Evolutionary conservation across 2,797 vertebrate genomes (phyloP).

Genomic region (Todus mexicanus): DNA sequence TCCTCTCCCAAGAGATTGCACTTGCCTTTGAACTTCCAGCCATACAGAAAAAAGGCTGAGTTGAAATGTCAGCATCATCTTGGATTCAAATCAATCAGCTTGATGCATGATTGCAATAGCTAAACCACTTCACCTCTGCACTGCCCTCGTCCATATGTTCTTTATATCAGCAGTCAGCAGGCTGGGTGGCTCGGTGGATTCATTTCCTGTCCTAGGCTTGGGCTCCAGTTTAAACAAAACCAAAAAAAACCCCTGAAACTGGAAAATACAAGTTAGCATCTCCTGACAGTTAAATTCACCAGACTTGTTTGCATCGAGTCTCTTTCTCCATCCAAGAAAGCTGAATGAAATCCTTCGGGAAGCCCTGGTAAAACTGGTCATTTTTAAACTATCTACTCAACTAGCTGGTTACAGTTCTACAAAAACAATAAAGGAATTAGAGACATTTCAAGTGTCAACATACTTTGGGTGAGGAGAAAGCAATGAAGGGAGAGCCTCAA

Average conservation of each 20-base stretch:
- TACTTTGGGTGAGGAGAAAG: background rate
- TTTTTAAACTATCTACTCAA: background rate
- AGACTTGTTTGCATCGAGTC: background rate
- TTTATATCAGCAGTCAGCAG: slow-evolving; percentile 67
- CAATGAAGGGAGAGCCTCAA: background rate
- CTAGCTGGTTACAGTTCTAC: background rate
- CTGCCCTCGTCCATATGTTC: slow-evolving; percentile 65
- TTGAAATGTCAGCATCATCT: slow-evolving; percentile 62
- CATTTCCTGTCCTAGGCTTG: slow-evolving; percentile 69
- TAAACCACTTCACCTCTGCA: slow-evolving; percentile 61
- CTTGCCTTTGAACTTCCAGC: slow-evolving; percentile 71
- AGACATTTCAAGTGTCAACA: background rate
- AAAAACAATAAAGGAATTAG: background rate
- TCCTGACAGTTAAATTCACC: slow-evolving; percentile 32
- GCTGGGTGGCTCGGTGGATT: slow-evolving; percentile 63
- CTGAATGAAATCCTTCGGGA: background rate
- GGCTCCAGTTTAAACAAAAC: slow-evolving; percentile 51
- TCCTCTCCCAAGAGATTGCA: slow-evolving; percentile 35
- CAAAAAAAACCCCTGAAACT: background rate
- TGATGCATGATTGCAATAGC: slow-evolving; percentile 60
- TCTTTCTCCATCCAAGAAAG: background rate
- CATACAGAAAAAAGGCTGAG: slow-evolving; percentile 33
- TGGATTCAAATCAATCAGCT: slow-evolving; percentile 72
- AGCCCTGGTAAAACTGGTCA: background rate
- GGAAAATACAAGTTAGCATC: slow-evolving; percentile 48